Evolutionary conservation across 1,140 invertebrate species (phyloP).

Genomic region (Saccostrea cuccullata): DNA sequence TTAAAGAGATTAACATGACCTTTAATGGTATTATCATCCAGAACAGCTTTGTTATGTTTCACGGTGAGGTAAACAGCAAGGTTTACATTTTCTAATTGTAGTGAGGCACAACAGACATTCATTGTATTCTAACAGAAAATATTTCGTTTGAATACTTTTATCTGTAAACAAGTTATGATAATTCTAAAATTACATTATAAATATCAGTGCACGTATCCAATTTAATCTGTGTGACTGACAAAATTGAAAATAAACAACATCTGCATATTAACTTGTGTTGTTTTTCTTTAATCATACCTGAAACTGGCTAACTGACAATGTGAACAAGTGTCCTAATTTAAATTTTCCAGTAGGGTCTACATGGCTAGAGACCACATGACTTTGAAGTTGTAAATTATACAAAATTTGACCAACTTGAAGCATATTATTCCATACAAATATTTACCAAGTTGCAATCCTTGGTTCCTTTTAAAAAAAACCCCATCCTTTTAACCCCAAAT

Average conservation of each 20-base stretch:
- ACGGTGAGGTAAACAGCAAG: not conserved
- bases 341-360: not conserved
- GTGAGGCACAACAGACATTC: too few relatives aligned
- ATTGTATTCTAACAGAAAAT: too few relatives aligned
- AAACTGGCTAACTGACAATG: not conserved
- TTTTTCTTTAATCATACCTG: conserved; percentile 3
- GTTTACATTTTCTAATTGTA: not conserved
- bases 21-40: not conserved
- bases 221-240: not conserved
- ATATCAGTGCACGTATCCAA: not conserved
- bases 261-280: not conserved
- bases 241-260: conserved; percentile 1
- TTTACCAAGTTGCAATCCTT: conserved; percentile 9
- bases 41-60: not conserved
- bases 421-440: conserved; percentile 3
- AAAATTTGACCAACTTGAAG: not conserved
- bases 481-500: not conserved
- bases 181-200: not conserved
- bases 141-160: too few relatives aligned
- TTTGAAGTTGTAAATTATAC: not conserved
- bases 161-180: not conserved
- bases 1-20: not conserved
- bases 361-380: not conserved
- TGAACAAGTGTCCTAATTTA: not conserved
- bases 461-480: not conserved